Base-by-base conservation (phyloP, 2,797 vertebrate genomes). In the Syndactyla subalaris region DNA sequence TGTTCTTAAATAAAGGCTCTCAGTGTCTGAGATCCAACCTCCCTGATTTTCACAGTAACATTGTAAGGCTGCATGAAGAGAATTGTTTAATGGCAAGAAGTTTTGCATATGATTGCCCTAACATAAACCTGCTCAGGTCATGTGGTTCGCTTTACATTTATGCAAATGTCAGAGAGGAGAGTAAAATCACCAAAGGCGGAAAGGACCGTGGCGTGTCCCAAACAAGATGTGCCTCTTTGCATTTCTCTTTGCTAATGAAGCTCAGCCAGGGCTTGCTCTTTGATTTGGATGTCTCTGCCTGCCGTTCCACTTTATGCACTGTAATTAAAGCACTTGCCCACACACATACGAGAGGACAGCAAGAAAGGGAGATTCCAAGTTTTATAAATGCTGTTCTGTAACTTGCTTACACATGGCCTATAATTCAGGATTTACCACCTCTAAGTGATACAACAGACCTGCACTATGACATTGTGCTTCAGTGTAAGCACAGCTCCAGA, bases 201-300 rank as follows among this genome's bases (percentile, higher is more conserved):
- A 93, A 95, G 87, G 96, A 90, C 90, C 51, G 9, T 96, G 89
- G 95, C 90, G 38, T 91, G 86, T 97, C 96, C 75, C 95, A 96
- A 97, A 96, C 95, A 97, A 97, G 95, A 97, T 98, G 96, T 96
- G 95, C 95, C 93, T 96, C 96, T 97, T 97, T 97, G 93, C 97
- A 96, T 97, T 97, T 97, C 89, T 92, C 89, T 97, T 97, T 95
- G 95, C 95, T 98, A 98, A 98, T 98, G 97, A 97, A 96, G 92
- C 95, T 98, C 97, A 98, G 97, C 89, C 97, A 97, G 84, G 87
- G 55, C 92, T 97, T 84, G 79, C 84, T 97, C 97, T 98, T 98
- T 97, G 97, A 98, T 98, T 98, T 96, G 89, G 86, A 68, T 93
- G 80, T 88, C 93, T 97, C 70, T 91, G 95, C 95, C 95, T 97